Evolutionary conservation across 2,888 invertebrate genomes (phyloP).

Genomic region (Cordilura impudica): DNA sequence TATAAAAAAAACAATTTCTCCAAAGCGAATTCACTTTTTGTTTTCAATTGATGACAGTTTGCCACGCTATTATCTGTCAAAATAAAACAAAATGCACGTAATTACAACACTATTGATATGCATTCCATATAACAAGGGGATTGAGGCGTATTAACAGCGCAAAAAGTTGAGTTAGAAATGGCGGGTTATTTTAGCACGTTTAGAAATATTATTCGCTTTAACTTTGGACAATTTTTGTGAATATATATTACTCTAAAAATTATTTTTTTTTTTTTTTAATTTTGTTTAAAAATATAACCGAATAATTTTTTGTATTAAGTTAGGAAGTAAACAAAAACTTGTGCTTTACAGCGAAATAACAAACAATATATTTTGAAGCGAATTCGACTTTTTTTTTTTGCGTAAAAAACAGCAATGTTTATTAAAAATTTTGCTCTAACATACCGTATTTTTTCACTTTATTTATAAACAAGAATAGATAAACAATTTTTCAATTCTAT

Average conservation of each 20-base stretch:
- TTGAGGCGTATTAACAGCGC: constrained; percentile 50
- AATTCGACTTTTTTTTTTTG: constrained; percentile 70
- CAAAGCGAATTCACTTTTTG: constrained; percentile 46
- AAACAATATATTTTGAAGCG: constrained; percentile 67
- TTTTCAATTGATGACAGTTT: constrained; percentile 54
- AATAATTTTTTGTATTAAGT: not conserved
- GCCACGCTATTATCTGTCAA: constrained; percentile 60
- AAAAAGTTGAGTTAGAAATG: constrained; percentile 65
- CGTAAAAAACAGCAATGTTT: constrained; percentile 66
- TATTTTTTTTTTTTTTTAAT: not conserved
- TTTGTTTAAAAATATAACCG: not conserved
- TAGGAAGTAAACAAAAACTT: constrained; percentile 69
- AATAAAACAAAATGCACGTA: constrained; percentile 33
- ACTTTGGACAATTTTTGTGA: too few species aligned
- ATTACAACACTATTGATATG: constrained; percentile 51
- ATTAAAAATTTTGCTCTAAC: not conserved
- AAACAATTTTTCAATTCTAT: not conserved
- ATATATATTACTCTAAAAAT: not conserved
- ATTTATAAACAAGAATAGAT: not conserved
- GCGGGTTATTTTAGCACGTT: constrained; percentile 66
- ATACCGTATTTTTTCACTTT: not conserved
- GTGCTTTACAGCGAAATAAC: constrained; percentile 32
- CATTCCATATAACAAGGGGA: constrained; percentile 55
- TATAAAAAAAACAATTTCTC: constrained; percentile 8
- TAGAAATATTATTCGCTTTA: not conserved